phyloP scores from a whole-genome alignment of 2,797 vertebrate genomes.

The Odontamblyopus rebecca region DNA sequence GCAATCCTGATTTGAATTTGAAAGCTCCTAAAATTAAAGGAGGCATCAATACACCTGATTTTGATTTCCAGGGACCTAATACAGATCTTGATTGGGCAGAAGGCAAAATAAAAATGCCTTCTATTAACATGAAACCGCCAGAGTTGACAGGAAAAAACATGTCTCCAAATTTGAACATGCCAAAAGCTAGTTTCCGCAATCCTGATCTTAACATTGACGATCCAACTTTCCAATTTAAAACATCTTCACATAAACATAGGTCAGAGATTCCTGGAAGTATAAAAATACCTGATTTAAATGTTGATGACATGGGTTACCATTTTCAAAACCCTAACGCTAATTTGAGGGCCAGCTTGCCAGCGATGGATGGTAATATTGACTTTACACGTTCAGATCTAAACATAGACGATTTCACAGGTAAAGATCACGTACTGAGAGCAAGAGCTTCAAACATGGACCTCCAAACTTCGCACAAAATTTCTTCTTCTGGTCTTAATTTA shows the following conservation, averaged over 20 bases:
- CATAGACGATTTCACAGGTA: constrained; percentile 70
- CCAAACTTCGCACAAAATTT: constrained; percentile 4
- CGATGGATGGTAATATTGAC: constrained; percentile 25
- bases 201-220: constrained; percentile 47
- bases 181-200: constrained; percentile 21
- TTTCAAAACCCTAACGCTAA: constrained; percentile 11
- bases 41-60: constrained; percentile 28
- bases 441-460: constrained; percentile 42
- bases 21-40: constrained; percentile 30
- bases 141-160: constrained; percentile 36
- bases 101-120: constrained; percentile 32
- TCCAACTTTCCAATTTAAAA: constrained; percentile 33
- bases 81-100: constrained; percentile 32
- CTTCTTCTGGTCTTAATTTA: constrained; percentile 7
- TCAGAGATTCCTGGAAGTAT: constrained; percentile 36
- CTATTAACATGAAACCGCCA: constrained; percentile 45
- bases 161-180: constrained; percentile 38
- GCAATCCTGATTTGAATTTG: constrained; percentile 38
- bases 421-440: constrained; percentile 53
- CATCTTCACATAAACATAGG: constrained; percentile 29
- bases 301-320: constrained; percentile 41
- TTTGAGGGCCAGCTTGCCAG: constrained; percentile 36
- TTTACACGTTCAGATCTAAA: constrained; percentile 61
- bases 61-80: constrained; percentile 32
- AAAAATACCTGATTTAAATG: constrained; percentile 52